Evolutionary conservation across 2,888 invertebrate species (phyloP), one percentile per base, ranked within the genome.

Genomic region (Ceraclea dissimilis): DNA sequence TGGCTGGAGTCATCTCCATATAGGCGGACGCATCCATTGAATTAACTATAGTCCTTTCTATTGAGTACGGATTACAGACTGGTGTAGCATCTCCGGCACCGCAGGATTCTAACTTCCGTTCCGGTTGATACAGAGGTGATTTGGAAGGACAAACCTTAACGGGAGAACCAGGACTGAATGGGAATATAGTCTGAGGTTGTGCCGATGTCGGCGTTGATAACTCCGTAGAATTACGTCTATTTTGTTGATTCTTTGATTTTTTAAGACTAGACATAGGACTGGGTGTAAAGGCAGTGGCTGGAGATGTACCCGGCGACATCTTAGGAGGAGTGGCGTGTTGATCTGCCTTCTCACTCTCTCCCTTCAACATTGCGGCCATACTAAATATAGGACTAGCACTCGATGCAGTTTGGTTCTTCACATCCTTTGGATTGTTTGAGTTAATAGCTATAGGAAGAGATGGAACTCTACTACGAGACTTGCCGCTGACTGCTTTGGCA

Each of bases 381-480:
- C 31, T 60, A 61, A 59, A 56, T 19, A 33, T 47, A 13, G 59
- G 56, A 54, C 59, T 59, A 49, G 58, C 44, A 13, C 59, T 59
- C 8, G 56, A 57, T 18, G 54, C 31, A 17, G 48, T 49, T 49
- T 54, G 61, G 55, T 21, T 46, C 31, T 46, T 52, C 17, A 21
- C 19, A 34, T 48, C 48, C 39, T 60, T 58, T 6, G 53, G 34
- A 44, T 66, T 66, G 47, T 70, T 64, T 60, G 72, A 64, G 64
- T 80, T 77, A 51, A 85, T 85, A 1, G 80, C 76, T 55, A 86
- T 85, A 2, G 86, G 85, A 55, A 83, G 76, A 1, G 85, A 83
- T 50, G 79, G 72, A 6, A 71, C 73, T 46, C 79, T 75, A 1
- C 75, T 75, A 59, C 57, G 49, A 16, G 49, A 46, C 49, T 59